Percentiles rank a stretch among this genome's conserved stretches.
These are phyloP conservation scores for Alouatta palliata DNA, from an alignment of 2,113 vertebrate species.

Conservation along the genomic window DNA sequence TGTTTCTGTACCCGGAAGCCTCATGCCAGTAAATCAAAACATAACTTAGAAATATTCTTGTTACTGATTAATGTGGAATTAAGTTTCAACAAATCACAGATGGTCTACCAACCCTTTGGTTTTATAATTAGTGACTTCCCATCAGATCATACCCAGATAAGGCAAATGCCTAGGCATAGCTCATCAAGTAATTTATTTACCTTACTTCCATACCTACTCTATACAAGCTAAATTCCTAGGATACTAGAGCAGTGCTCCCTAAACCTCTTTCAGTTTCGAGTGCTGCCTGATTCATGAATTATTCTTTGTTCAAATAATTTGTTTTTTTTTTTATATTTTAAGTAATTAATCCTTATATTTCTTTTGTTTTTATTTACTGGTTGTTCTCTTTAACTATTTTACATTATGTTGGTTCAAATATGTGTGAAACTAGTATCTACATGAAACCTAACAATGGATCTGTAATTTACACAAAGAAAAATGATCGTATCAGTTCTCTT, in stretches of 20 bases:
- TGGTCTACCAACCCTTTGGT: not conserved
- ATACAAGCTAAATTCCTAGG: not conserved
- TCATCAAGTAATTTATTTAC: not conserved
- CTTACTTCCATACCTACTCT: not conserved
- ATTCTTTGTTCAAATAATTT: not conserved
- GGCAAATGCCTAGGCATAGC: not conserved
- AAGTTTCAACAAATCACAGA: not conserved
- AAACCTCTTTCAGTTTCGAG: not conserved
- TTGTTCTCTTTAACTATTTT: not conserved
- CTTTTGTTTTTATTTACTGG: not conserved
- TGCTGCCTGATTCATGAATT: not conserved
- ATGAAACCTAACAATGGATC: not conserved
- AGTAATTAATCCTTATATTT: not conserved
- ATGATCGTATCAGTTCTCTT: not conserved
- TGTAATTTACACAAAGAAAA: not conserved
- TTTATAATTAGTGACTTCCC: not conserved
- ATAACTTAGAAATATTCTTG: not conserved
- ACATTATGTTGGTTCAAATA: not conserved
- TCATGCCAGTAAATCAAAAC: not conserved
- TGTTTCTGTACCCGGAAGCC: fast-evolving
- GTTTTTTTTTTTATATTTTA: not conserved
- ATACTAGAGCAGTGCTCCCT: not conserved
- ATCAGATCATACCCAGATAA: not conserved
- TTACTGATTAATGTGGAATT: not conserved
- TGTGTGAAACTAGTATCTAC: not conserved